phyloP scores from a whole-genome alignment of 2,113 vertebrate genomes.

The Alligator mississippiensis region DNA sequence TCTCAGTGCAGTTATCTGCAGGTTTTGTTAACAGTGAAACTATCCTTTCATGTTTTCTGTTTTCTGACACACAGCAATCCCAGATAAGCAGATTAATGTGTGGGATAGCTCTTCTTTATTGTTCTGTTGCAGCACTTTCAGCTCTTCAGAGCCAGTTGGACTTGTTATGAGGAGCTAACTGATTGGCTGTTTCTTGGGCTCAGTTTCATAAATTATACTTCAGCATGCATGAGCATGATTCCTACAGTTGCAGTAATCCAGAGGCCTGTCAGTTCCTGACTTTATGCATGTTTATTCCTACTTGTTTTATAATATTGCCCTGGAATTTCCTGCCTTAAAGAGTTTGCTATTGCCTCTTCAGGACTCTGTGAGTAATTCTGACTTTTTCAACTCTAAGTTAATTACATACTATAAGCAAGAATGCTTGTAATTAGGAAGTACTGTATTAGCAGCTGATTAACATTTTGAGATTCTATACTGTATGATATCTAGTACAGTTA shows the following conservation, averaged over 20 bases:
- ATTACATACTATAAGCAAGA: slow-evolving; percentile 65
- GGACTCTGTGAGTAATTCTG: slow-evolving; percentile 82
- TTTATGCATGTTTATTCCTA: slow-evolving; percentile 69
- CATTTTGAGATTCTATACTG: slow-evolving; percentile 33
- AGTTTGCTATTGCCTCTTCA: slow-evolving; percentile 79
- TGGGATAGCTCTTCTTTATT: slow-evolving; percentile 72
- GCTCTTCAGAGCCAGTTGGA: slow-evolving; percentile 80
- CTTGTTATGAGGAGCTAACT: slow-evolving; percentile 79
- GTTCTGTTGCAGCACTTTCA: slow-evolving; percentile 73
- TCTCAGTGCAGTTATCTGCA: not conserved
- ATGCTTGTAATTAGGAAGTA: slow-evolving; percentile 61
- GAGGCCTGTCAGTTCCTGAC: slow-evolving; percentile 81
- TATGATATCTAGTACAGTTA: slow-evolving; percentile 37
- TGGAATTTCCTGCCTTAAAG: slow-evolving; percentile 80
- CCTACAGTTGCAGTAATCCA: slow-evolving; percentile 71
- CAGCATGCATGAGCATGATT: slow-evolving; percentile 73
- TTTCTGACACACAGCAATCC: slow-evolving; percentile 59
- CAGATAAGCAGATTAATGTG: slow-evolving; percentile 76
- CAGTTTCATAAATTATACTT: slow-evolving; percentile 80
- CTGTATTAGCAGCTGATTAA: slow-evolving; percentile 37
- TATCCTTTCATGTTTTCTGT: slow-evolving; percentile 11
- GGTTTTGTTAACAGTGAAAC: slow-evolving; percentile 2
- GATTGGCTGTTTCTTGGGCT: slow-evolving; percentile 78
- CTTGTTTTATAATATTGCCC: slow-evolving; percentile 69
- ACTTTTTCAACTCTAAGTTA: slow-evolving; percentile 70